Percentiles rank a stretch among this genome's conserved stretches.
These are phyloP conservation scores for Fratercula arctica DNA, from an alignment of 2,797 vertebrate genomes.

Conservation along the genomic window DNA sequence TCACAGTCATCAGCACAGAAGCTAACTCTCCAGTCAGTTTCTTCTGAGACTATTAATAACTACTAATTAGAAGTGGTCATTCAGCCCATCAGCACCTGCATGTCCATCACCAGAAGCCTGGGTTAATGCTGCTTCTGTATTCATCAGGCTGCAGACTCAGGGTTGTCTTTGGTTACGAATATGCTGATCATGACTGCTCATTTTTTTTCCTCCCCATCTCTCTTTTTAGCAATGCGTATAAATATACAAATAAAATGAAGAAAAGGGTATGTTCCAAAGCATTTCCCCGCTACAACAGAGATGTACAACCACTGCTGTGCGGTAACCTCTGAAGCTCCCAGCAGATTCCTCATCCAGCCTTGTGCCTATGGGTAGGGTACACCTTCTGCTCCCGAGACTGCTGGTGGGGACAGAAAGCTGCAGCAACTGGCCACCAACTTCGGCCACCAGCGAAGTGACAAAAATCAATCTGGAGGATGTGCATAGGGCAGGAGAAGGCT, in stretches of 20 bases:
- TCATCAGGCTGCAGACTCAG: neutral
- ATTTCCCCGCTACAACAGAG: neutral
- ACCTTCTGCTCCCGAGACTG: neutral
- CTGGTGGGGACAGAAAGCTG: neutral
- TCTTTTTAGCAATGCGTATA: neutral
- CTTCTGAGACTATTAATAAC: neutral
- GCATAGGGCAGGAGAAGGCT: neutral
- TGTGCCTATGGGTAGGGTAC: rapidly evolving
- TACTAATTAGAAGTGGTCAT: neutral
- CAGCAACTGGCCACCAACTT: rapidly evolving
- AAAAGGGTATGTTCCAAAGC: neutral
- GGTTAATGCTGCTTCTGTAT: neutral
- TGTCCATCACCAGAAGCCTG: neutral
- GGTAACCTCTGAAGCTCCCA: neutral
- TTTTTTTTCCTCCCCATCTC: neutral
- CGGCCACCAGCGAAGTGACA: neutral
- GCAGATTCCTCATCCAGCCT: neutral
- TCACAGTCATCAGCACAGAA: neutral
- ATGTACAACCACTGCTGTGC: rapidly evolving
- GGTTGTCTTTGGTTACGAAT: neutral
- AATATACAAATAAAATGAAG: neutral
- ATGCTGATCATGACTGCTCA: neutral
- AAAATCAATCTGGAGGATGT: neutral
- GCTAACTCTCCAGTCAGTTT: neutral
- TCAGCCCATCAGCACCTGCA: neutral